A percentile compares a stretch with the other conserved stretches of the same genome.
phyloP scores from a whole-genome alignment of 1,140 invertebrate species.

The Drosophila oshimai region DNA sequence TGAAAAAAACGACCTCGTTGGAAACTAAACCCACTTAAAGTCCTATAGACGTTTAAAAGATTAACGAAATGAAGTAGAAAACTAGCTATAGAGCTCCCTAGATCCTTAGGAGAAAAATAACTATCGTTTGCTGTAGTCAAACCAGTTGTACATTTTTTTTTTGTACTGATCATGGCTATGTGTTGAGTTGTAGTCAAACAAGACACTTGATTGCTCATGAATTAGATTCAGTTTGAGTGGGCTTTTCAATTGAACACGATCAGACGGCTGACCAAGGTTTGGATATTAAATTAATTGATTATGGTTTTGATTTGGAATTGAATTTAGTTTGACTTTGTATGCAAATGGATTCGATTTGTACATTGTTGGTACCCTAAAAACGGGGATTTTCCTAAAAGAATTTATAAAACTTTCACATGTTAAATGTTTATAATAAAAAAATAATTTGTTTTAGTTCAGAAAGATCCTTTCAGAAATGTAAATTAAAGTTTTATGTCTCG shows the following conservation, averaged over 20 bases:
- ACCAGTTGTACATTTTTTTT: conserved; percentile 22
- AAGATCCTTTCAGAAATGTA: too few relatives aligned
- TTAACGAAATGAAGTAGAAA: background rate
- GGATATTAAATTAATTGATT: conserved; percentile 22
- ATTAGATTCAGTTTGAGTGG: conserved; percentile 28
- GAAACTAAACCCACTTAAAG: background rate
- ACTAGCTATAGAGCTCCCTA: background rate
- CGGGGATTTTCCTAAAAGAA: too few relatives aligned
- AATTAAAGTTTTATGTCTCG: too few relatives aligned
- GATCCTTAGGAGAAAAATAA: conserved; percentile 6
- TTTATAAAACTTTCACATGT: too few relatives aligned
- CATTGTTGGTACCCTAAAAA: too few relatives aligned
- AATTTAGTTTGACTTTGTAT: background rate
- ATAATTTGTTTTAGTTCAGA: too few relatives aligned
- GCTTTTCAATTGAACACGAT: background rate
- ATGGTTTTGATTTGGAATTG: conserved; percentile 3
- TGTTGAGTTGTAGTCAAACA: conserved; percentile 27
- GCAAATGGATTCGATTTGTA: too few relatives aligned
- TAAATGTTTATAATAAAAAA: too few relatives aligned
- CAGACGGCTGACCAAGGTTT: conserved; percentile 13
- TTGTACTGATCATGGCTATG: conserved; percentile 22
- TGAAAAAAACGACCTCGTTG: too few relatives aligned
- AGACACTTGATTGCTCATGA: conserved; percentile 35
- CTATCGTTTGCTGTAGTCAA: conserved; percentile 7
- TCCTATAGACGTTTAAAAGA: too few relatives aligned